These are phyloP conservation scores for Pogonocichla stellata DNA, from an alignment of 2,113 vertebrate genomes.

Conservation along the genomic window DNA sequence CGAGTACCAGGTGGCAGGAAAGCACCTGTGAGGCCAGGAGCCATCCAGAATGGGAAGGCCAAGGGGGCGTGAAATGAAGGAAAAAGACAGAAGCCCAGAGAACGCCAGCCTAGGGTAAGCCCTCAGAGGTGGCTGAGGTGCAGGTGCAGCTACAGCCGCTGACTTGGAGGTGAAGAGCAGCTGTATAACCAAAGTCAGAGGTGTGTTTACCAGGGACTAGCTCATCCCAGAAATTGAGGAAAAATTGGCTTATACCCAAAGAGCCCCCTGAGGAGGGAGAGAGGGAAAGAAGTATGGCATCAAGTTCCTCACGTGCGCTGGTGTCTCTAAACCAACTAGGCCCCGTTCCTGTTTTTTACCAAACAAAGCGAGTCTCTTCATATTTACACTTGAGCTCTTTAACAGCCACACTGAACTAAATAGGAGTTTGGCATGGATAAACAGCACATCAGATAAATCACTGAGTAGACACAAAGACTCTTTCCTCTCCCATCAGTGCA, in stretches of 20 bases:
- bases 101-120: fast-evolving
- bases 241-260: background rate
- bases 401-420: background rate
- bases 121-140: background rate
- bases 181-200: background rate
- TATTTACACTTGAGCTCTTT: background rate
- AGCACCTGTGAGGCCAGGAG: too few relatives aligned
- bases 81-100: background rate
- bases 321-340: background rate
- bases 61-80: background rate
- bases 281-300: background rate
- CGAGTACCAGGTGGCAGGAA: fast-evolving
- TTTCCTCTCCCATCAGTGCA: background rate
- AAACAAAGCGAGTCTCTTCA: background rate
- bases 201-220: background rate
- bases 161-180: background rate
- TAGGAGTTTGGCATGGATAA: background rate
- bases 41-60: background rate
- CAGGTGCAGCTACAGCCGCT: fast-evolving
- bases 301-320: background rate
- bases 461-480: background rate
- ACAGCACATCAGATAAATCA: background rate
- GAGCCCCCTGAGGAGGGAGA: background rate
- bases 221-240: background rate
- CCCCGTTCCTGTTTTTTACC: background rate